Evolutionary conservation across 1,140 invertebrate species (phyloP), one percentile per base, ranked within the genome.

Genomic region (Neotoxoptera formosana): DNA sequence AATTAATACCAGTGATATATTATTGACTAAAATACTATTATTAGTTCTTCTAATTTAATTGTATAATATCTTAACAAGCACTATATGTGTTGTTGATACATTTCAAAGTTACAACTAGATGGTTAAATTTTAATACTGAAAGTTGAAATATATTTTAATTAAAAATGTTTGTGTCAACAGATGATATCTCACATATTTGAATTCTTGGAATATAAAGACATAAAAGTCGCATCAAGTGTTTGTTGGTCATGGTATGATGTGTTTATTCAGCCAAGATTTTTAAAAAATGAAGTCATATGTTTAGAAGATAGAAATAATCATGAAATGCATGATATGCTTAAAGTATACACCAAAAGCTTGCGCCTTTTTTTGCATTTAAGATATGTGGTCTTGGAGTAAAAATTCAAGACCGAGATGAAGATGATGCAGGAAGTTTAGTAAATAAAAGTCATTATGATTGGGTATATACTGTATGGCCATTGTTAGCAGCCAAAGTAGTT

Each of bases 201-300:
- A 51, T 88, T 88, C n/a, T 88, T 88, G n/a, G 3, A 88, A 48
- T 34, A 34, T 0, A 4, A 23, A 88, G 47, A 88, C 17, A 88
- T 2, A 88, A 88, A 88, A 51, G 48, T 48, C 51, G 86, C 86
- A 88, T 88, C 86, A n/a, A 48, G 17, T 47, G 86, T 88, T n/a
- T 88, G 86, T 36, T 88, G 86, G 86, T 48, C 45, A 9, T 88
- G 86, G 86, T 88, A 88, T 36, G 21, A 88, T 51, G 86, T 14
- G 6, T 51, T 47, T 48, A 88, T 88, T 88, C 86, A 51, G 1
- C 86, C 86, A n/a, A 88, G 48, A 30, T 88, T 88, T 23, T 88
- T 88, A 34, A 88, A 88, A 34, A 51, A 51, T 20, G 86, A 51
- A 88, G 47, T 48, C 51, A 88, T 88, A 51, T 88, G n/a, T 34